Conservation (phyloP, 2,113 vertebrate genomes). For the Brachyhypopomus gauderio region DNA sequence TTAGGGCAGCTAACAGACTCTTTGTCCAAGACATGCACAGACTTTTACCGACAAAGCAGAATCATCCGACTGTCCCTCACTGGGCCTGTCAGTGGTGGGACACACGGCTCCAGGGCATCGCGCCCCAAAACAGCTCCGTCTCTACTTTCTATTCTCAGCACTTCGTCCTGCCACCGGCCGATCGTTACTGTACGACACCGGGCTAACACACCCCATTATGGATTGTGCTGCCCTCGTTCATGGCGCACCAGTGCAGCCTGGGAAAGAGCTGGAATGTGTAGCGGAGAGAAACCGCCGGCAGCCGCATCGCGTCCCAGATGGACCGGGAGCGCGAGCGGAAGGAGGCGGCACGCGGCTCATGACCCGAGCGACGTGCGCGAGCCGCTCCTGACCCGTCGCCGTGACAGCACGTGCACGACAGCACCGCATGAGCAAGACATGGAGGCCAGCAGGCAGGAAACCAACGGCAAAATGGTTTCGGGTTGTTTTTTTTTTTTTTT, state of each 20-base stretch:
- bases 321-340: slow-evolving; percentile 23
- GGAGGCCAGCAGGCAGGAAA: not conserved
- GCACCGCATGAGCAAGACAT: not conserved
- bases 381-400: not conserved
- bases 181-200: slow-evolving; percentile 46
- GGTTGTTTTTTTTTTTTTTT: not conserved
- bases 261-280: slow-evolving; percentile 21
- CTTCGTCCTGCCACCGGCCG: slow-evolving; percentile 11
- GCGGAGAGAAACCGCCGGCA: slow-evolving; percentile 26
- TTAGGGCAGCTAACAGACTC: not conserved
- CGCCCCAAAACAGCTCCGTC: not conserved
- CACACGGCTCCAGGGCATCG: not conserved
- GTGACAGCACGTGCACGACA: slow-evolving; percentile 9
- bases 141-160: not conserved
- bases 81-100: not conserved
- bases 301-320: slow-evolving; percentile 43
- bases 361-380: slow-evolving; percentile 13
- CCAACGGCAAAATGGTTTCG: slow-evolving; percentile 13
- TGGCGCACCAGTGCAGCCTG: slow-evolving; percentile 36
- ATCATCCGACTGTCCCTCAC: not conserved
- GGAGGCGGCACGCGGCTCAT: not conserved
- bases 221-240: slow-evolving; percentile 44
- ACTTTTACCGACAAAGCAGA: not conserved
- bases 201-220: slow-evolving; percentile 42
- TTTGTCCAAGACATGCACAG: not conserved